These are phyloP conservation scores for Plectrocnemia conspersa DNA, from an alignment of 1,140 invertebrate species.

Conservation along the genomic window DNA sequence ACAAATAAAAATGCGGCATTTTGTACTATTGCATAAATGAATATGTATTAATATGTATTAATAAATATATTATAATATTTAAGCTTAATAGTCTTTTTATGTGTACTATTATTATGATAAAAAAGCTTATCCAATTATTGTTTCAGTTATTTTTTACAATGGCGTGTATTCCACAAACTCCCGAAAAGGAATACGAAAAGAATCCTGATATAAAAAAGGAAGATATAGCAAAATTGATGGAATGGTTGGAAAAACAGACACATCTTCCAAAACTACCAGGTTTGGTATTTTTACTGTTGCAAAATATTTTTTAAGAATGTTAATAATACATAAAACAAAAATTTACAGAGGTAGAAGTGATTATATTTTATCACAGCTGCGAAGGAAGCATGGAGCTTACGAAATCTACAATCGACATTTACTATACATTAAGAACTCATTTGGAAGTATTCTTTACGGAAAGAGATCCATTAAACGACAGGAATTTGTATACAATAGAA, in stretches of 20 bases:
- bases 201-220: constrained; percentile 42
- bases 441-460: constrained; percentile 57
- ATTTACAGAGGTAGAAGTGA: constrained; percentile 55
- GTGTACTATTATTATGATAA: too few relatives aligned
- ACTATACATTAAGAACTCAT: constrained; percentile 59
- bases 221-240: constrained; percentile 40
- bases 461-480: constrained; percentile 50
- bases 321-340: constrained; percentile 7
- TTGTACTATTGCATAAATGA: too few relatives aligned
- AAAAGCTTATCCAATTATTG: too few relatives aligned
- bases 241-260: constrained; percentile 43
- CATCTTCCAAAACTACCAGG: constrained; percentile 45
- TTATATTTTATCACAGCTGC: constrained; percentile 61
- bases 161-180: constrained; percentile 32
- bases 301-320: not conserved
- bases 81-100: too few relatives aligned
- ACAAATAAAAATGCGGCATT: too few relatives aligned
- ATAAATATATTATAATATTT: too few relatives aligned
- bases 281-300: constrained; percentile 31
- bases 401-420: constrained; percentile 60
- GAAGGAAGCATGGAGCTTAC: constrained; percentile 57
- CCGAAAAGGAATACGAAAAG: constrained; percentile 43
- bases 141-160: too few relatives aligned
- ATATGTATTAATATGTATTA: too few relatives aligned
- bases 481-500: constrained; percentile 38